Base-by-base conservation (phyloP, 2,113 vertebrate genomes). In the human region DNA sequence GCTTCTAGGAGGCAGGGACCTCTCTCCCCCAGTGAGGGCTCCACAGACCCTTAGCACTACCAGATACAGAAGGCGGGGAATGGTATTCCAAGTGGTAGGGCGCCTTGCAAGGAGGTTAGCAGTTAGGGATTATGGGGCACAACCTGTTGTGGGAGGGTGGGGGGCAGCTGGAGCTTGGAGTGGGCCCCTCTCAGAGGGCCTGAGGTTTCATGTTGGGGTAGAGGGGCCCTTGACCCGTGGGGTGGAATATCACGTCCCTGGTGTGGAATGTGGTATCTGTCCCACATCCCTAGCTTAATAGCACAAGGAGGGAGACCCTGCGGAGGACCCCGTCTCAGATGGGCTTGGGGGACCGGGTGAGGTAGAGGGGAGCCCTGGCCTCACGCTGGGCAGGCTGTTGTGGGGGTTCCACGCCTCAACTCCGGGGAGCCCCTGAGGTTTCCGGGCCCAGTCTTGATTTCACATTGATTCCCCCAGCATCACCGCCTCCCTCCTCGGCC, bases 1-100 rank as follows among this genome's bases (percentile, higher is more conserved):
- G 40, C 94, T 88, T 92, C n/a, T 16, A n/a, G 95, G 92, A 94
- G 66, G 76, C 72, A 52, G 50, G 16, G 76, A 43, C 52, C 73
- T 68, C 40, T 68, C 14, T 64, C 13, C 61, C 13, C 12, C 27
- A 45, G 50, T 43, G 79, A 52, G 52, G 13, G 40, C 57, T 23
- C 35, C 59, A 12, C 1, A 50, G 86, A 14, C 32, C 75, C 10
- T 20, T 59, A 22, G 76, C 32, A 35, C 68, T 9, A 9, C 81
- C 50, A 27, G 73, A 4, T 32, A 30, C 27, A 50, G 75, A 32
- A 78, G 5, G 76, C 6, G 8, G 4, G 17, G 48, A 50, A 30
- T 17, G 45, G 17, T 35, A 17, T 79, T 50, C 30, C 35, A 57
- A 6, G 52, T 4, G 27, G 30, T 32, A 23, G 27, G 27, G 61